Base-by-base conservation (phyloP, 2,888 invertebrate species). In the Diaperis boleti region DNA sequence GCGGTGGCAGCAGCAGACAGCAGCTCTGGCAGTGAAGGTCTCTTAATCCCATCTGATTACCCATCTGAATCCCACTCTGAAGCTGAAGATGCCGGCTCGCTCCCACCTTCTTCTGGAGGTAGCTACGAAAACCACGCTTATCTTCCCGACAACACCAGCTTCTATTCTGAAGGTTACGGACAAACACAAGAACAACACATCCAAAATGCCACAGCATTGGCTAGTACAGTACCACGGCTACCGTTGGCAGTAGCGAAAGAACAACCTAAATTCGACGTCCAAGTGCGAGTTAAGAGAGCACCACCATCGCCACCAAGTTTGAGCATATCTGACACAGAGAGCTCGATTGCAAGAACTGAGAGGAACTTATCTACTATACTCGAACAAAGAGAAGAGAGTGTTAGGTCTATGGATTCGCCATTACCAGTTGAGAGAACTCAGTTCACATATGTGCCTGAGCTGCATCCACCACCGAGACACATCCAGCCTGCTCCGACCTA, bases 21-120 rank as follows among this genome's bases (percentile, higher is more conserved):
- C 68, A 87, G 87, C 2, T 89, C 89, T 33, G 88, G 89, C 68
- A 88, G 89, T 67, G 91, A 89, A 71, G 91, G 90, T 45, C 89
- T 86, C n/a, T 84, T 88, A 0, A 89, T 88, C 39, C 94, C 95
- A 0, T 95, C 95, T 0, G 96, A 96, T 82, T 96, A 96, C 79
- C 95, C 95, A 0, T 94, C 94, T 52, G 95, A 95, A 82, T 94
- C 94, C 2, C 93, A 93, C 71, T 93, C 93, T 6, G 94, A 95
- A 80, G 90, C 91, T 3, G 88, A 88, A 70, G 91, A 91, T 74
- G 87, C 86, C 33, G 85, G 88, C 62, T 88, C 88, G 3, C 76
- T 89, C 47, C 88, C 89, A 15, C 87, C 86, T 20, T 88, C 88
- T 6, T 88, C 88, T 2, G 87, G 87, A 5, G 89, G 89, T 47